Percentiles rank a stretch among this genome's conserved stretches.
phyloP scores from a whole-genome alignment of 2,888 invertebrate genomes.

The Bimastos eiseni region DNA sequence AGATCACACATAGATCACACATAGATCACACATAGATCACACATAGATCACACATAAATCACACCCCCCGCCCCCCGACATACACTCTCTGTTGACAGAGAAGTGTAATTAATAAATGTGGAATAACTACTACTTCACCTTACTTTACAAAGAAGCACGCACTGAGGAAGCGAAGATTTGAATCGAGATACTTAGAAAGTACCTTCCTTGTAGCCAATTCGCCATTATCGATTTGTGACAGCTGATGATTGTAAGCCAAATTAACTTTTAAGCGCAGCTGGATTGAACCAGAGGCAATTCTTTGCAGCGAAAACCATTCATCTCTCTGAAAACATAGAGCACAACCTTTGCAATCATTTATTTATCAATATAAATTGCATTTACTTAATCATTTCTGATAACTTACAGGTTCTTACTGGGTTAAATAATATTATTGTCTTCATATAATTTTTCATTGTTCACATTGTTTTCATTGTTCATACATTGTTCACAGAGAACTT shows the following conservation, averaged over 20 bases:
- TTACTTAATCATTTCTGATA: too few relatives aligned
- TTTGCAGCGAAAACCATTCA: slow-evolving; percentile 63
- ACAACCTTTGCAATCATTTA: background rate
- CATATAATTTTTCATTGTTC: background rate
- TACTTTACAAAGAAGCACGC: background rate
- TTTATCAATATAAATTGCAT: background rate
- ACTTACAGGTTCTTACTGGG: too few relatives aligned
- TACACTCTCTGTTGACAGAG: background rate
- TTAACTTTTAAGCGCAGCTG: slow-evolving; percentile 64
- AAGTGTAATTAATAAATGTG: background rate
- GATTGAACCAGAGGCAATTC: slow-evolving; percentile 64
- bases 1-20: too few relatives aligned
- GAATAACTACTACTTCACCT: background rate
- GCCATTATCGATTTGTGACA: background rate
- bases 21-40: too few relatives aligned
- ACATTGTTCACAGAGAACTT: too few relatives aligned
- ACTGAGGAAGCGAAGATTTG: background rate
- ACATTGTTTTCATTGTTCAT: too few relatives aligned
- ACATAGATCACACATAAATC: too few relatives aligned
- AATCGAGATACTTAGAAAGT: background rate
- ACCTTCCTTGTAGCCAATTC: background rate
- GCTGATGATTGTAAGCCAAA: background rate
- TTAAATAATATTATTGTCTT: too few relatives aligned
- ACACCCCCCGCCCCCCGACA: too few relatives aligned
- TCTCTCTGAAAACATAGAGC: slow-evolving; percentile 31